These are phyloP conservation scores for Sceloporus undulatus DNA, from an alignment of 2,113 vertebrate species.

Conservation along the genomic window DNA sequence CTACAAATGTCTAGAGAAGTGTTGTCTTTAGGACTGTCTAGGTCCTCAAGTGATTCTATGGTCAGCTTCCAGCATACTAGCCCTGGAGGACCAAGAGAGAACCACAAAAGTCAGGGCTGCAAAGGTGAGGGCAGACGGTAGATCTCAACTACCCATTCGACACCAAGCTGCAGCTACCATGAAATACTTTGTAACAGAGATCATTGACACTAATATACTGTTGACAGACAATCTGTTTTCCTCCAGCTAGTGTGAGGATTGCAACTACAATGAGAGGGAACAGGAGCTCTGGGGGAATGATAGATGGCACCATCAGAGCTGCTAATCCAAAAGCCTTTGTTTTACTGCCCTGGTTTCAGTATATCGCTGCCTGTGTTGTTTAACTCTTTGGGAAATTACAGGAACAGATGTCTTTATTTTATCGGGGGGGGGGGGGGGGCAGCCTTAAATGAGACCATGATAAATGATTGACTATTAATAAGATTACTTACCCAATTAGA, in stretches of 20 bases:
- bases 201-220: neutral
- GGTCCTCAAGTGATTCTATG: no score
- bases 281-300: neutral
- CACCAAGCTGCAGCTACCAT: neutral
- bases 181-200: neutral
- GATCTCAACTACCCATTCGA: neutral
- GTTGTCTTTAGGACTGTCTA: no score
- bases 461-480: neutral
- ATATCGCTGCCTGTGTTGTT: no score
- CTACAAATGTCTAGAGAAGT: no score
- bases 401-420: neutral
- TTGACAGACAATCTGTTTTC: neutral
- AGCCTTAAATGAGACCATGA: neutral
- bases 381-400: no score
- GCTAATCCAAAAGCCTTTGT: neutral
- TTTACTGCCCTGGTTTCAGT: neutral
- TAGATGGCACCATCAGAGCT: neutral
- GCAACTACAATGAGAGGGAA: neutral
- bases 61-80: no score
- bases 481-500: neutral
- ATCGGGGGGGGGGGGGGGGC: neutral
- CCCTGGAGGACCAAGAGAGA: no score
- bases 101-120: no score
- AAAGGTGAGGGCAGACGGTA: no score
- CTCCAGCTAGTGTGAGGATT: neutral